Evolutionary conservation across 2,888 invertebrate species (phyloP), one percentile per base, ranked within the genome.

Genomic region (Melieria crassipennis): DNA sequence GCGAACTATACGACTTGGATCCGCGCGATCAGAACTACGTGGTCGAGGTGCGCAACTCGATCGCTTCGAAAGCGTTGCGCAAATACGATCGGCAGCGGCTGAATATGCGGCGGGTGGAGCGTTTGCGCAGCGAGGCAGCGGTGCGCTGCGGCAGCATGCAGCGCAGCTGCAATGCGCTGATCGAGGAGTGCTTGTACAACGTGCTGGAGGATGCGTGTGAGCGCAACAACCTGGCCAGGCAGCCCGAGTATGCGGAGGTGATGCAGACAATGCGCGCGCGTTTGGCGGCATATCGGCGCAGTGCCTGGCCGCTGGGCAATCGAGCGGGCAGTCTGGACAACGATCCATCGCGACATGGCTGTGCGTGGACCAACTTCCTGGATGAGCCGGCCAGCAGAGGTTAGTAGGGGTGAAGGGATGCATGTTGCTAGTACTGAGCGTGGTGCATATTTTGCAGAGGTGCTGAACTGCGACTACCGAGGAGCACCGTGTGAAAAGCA

Each of bases 201-300:
- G 76, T 89, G 1, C 81, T 78, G 48, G 80, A 80, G 3, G 90
- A 90, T 83, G 89, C 89, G 0, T 90, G 90, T 75, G 90, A 90
- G 77, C 75, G 72, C 30, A 83, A 81, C 69, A 86, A 86, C 77
- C 75, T 86, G 9, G 82, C 62, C n/a, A 6, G 45, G 4, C 7
- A 55, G 0, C 46, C 60, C 11, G 45, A 56, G n/a, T 73, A 65
- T 66, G 73, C 74, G 0, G 67, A 69, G 1, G 72, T 79, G 0
- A 65, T 85, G 43, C 10, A 45, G 3, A 62, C 75, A 4, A 79
- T 91, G 61, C 87, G 89, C 75, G 79, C 85, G 47, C 83, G 86
- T 0, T 77, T 91, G 0, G 72, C 83, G 7, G 83, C 86, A 13
- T 85, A 88, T 70, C 83, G 87, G n/a, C 77, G 83, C 58, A 86